Evolutionary conservation across 1,140 invertebrate species (phyloP).

Genomic region (Ephestia elutella): DNA sequence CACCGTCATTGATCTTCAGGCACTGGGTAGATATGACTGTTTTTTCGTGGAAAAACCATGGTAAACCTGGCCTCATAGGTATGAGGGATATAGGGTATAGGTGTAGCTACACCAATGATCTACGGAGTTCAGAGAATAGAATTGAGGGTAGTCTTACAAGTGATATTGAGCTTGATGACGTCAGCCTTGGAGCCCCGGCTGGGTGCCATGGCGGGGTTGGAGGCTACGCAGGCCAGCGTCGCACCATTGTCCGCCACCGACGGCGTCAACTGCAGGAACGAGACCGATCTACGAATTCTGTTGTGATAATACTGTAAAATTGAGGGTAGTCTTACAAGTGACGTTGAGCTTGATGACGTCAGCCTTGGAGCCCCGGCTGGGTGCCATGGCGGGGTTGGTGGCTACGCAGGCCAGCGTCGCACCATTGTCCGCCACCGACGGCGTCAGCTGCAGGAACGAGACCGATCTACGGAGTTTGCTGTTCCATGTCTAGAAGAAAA

Average conservation of each 20-base stretch:
- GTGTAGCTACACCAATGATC: too few species aligned
- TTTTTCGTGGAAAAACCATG: too few species aligned
- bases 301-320: too few species aligned
- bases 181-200: conserved; percentile 82
- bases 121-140: too few species aligned
- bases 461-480: conserved; percentile 75
- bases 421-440: conserved; percentile 83
- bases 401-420: conserved; percentile 87
- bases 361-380: conserved; percentile 79
- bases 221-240: conserved; percentile 86
- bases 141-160: conserved; percentile 79
- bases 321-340: conserved; percentile 81
- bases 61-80: too few species aligned
- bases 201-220: conserved; percentile 81
- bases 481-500: conserved; percentile 75
- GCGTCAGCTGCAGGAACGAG: conserved; percentile 84
- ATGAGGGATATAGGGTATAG: too few species aligned
- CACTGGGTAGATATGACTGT: too few species aligned
- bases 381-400: conserved; percentile 83
- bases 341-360: conserved; percentile 88
- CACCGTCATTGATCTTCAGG: too few species aligned
- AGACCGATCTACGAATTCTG: too few species aligned
- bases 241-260: conserved; percentile 84
- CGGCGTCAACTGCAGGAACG: conserved; percentile 83
- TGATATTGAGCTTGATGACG: conserved; percentile 87